Base-by-base conservation (phyloP, 2,888 invertebrate species). In the Chironomus riparius region DNA sequence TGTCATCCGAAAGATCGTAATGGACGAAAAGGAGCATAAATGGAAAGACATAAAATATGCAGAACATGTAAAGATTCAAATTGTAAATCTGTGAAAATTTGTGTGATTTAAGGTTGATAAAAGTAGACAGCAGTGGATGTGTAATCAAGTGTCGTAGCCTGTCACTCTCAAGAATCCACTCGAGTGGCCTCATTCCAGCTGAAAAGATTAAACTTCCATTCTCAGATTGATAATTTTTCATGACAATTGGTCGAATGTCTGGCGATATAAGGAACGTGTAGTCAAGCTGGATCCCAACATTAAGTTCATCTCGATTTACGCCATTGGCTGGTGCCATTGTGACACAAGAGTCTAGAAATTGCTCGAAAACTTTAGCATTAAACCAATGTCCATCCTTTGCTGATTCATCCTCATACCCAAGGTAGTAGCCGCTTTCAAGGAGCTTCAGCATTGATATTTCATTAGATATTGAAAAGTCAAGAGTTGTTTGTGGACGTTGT, bases 41-140 rank as follows among this genome's bases (percentile, higher is more conserved):
- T n/a, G 73, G 73, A 65, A 73, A 21, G 0, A 73, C 73, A 47
- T 73, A 73, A 21, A 61, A 73, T 5, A 62, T 21, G 65, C 61
- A 62, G 21, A 73, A 73, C 73, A 73, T 73, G 62, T 62, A 73
- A n/a, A 73, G 65, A 62, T 73, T 73, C 47, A 73, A 73, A 24
- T 61, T 62, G 38, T 73, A 73, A 21, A 73, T 65, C 21, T 62
- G 62, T 15, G 62, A 65, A 47, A 73, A 73, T 47, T 73, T 73
- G 21, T 65, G 47, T 10, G 47, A 18, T 13, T 73, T 73, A 13
- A 73, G 13, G 13, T 73, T 73, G 18, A 73, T 73, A n/a, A 73
- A 73, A 24, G 73, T 73, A 2, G 73, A 73, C n/a, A 73, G 21
- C 15, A 73, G 21, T n/a, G 73, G 73, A 73, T 73, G 73, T n/a